Percentiles rank a stretch among this genome's conserved stretches.
Evolutionary conservation across 1,140 invertebrate genomes (phyloP).

Genomic region (Pararge aegeria): DNA sequence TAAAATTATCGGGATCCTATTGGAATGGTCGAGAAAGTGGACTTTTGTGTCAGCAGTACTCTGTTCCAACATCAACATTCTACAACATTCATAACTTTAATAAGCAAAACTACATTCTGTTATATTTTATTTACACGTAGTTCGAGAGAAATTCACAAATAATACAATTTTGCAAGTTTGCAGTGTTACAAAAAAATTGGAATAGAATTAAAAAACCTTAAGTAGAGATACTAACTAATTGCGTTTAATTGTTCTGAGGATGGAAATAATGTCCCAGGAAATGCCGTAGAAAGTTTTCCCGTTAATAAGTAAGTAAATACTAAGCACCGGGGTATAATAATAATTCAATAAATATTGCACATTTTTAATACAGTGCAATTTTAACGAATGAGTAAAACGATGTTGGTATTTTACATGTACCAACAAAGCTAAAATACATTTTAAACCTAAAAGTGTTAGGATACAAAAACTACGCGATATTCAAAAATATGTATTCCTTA

Average conservation of each 20-base stretch:
- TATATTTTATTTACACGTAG: conserved; percentile 18
- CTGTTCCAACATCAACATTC: conserved; percentile 16
- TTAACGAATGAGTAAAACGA: conserved; percentile 25
- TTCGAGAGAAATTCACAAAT: conserved; percentile 11
- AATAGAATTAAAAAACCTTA: conserved; percentile 28
- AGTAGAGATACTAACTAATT: conserved; percentile 24
- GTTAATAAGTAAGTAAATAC: conserved; percentile 14
- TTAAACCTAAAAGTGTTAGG: conserved; percentile 51
- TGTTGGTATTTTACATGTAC: conserved; percentile 12
- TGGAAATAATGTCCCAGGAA: conserved; percentile 16
- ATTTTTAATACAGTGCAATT: conserved; percentile 28
- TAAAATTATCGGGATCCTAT: conserved; percentile 9
- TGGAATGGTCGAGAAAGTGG: conserved; percentile 27
- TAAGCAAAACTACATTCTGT: conserved; percentile 21
- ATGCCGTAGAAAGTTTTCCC: conserved; percentile 6
- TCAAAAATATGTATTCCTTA: conserved; percentile 70
- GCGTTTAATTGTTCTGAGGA: conserved; percentile 39
- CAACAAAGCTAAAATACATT: conserved; percentile 27
- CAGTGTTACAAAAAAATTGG: conserved; percentile 11
- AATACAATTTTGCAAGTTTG: conserved; percentile 12
- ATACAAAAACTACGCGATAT: conserved; percentile 65
- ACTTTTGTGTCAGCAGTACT: conserved; percentile 21
- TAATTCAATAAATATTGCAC: conserved; percentile 32
- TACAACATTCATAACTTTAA: conserved; percentile 17
- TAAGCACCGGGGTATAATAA: conserved; percentile 22